These are phyloP conservation scores for Athripsodes cinereus DNA, from an alignment of 2,888 invertebrate species.

Conservation along the genomic window DNA sequence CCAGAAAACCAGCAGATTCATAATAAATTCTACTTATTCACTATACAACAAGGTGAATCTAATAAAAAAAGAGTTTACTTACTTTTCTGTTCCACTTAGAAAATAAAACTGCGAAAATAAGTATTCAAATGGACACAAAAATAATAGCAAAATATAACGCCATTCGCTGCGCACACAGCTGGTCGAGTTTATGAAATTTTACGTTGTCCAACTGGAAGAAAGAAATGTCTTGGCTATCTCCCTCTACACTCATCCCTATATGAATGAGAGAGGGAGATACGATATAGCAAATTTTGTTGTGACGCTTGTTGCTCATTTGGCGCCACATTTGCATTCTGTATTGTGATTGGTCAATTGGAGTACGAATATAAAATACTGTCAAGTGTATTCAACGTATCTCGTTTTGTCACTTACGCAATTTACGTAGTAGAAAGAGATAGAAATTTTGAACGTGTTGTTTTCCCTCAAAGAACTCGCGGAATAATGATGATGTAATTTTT, in stretches of 20 bases:
- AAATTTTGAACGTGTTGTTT: neutral
- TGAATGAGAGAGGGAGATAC: neutral
- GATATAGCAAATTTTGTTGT: conserved; percentile 1
- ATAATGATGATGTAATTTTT: conserved; percentile 1
- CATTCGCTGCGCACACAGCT: conserved; percentile 14
- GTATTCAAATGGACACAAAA: neutral
- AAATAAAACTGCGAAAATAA: neutral
- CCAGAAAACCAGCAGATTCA: neutral
- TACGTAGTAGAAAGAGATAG: neutral
- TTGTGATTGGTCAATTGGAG: conserved; percentile 2
- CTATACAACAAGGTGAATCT: neutral
- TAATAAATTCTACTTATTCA: too few species aligned
- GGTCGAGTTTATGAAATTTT: conserved; percentile 6
- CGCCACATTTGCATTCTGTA: conserved; percentile 8
- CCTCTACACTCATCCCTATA: neutral
- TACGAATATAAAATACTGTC: neutral
- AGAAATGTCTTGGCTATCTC: conserved; percentile 6
- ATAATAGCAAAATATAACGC: conserved; percentile 1
- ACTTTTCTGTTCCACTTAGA: neutral
- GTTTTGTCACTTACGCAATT: neutral
- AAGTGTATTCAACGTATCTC: neutral
- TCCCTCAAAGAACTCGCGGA: neutral
- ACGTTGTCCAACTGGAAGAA: conserved; percentile 2
- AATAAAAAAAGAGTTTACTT: neutral
- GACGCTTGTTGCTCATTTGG: conserved; percentile 19